A percentile compares a stretch with the other conserved stretches of the same genome.
phyloP scores from a whole-genome alignment of 1,140 invertebrate genomes.

The Meloidogyne chitwoodi region DNA sequence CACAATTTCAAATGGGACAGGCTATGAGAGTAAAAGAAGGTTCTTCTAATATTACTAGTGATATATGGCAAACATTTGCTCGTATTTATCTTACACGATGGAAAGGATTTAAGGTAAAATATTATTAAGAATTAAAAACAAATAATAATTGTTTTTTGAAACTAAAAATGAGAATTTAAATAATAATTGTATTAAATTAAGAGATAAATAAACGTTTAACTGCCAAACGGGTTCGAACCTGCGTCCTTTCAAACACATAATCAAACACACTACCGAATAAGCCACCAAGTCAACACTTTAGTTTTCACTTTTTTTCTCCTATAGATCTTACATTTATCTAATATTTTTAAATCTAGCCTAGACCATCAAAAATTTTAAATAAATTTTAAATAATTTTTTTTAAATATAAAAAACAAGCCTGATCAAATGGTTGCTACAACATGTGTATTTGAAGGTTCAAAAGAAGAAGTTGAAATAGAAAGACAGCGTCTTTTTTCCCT shows the following conservation, averaged over 20 bases:
- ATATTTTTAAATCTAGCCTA: too few relatives aligned
- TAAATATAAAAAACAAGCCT: constrained; percentile 62
- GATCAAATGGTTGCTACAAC: constrained; percentile 82
- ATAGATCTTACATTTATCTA: too few relatives aligned
- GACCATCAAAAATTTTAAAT: too few relatives aligned
- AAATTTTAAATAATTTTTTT: neutral
- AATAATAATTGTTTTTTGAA: too few relatives aligned
- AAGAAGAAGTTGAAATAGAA: constrained; percentile 69
- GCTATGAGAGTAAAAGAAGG: constrained; percentile 74
- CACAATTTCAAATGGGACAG: constrained; percentile 77
- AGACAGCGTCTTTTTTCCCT: constrained; percentile 81
- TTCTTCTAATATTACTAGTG: constrained; percentile 65
- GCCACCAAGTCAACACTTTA: too few relatives aligned
- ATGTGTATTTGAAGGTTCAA: constrained; percentile 75
- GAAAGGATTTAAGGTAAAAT: constrained; percentile 74
- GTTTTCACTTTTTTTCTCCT: too few relatives aligned
- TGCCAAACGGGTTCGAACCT: neutral
- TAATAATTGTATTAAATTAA: too few relatives aligned
- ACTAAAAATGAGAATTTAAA: too few relatives aligned
- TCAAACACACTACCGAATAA: too few relatives aligned
- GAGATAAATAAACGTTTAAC: too few relatives aligned
- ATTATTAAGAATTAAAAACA: neutral
- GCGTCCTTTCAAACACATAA: neutral
- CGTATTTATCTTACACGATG: constrained; percentile 81
- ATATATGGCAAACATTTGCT: constrained; percentile 71